Evolutionary conservation across 2,797 vertebrate species (phyloP), one percentile per base, ranked within the genome.

Genomic region (Anomalospiza imberbis): DNA sequence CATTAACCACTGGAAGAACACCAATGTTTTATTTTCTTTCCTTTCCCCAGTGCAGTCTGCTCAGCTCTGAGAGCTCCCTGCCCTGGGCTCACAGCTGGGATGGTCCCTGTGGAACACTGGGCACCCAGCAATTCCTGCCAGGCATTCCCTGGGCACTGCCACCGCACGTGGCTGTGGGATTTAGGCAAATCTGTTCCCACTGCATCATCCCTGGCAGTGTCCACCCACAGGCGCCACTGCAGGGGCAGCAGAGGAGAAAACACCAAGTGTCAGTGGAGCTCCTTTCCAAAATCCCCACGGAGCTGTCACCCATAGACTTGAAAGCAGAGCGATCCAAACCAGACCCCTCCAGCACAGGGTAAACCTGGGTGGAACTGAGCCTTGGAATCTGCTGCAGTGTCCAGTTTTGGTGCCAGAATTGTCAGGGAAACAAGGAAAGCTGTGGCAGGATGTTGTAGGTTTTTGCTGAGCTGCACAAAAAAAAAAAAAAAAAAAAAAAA

Each of bases 81-180:
- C 71, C 42, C 55, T 26, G n/a, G 3, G 2, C 50, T 57, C 42
- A 25, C 29, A 53, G 65, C 44, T 34, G 18, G 12, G 55, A n/a
- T 18, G 3, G 7, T 55, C 16, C 53, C 26, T 7, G 3, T 0
- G 4, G 42, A 70, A 19, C 6, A 2, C 24, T 54, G 1, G 0
- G 74, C 61, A 21, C 24, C 17, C 82, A 60, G 12, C 6, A 24
- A 4, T 65, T 65, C 61, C 76, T 60, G 21, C 21, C 0, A 0
- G 28, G 48, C 24, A 17, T 40, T 50, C 68, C 48, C 61, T 9
- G 25, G n/a, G 54, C 60, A 42, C 34, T 3, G n/a, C 34, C 17
- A 16, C 31, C 12, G 8, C 20, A 5, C 8, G 7, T 14, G 5
- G 17, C 13, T 40, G 9, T 24, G 48, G 42, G 4, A 3, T 36